Percentiles rank a stretch among this genome's conserved stretches.
phyloP scores from a whole-genome alignment of 64 coral and sea anemone species.

The Dendronephthya gigantea region DNA sequence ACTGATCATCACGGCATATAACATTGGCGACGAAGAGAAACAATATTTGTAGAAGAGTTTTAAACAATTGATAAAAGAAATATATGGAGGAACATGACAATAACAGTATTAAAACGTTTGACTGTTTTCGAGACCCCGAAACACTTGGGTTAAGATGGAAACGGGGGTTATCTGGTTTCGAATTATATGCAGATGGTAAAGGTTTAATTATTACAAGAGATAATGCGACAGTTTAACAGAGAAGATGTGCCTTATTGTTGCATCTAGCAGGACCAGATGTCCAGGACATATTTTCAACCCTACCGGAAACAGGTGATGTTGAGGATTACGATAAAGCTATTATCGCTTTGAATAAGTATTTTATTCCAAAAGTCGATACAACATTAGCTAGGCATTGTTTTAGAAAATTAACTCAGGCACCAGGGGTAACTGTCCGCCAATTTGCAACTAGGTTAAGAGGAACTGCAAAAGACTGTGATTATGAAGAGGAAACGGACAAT shows the following conservation, averaged over 20 bases:
- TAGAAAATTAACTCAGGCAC: neutral
- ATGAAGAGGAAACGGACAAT: neutral
- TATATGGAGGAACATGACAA: slow-evolving; percentile 23
- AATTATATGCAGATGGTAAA: slow-evolving; percentile 34
- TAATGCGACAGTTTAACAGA: slow-evolving; percentile 6
- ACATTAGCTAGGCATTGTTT: neutral
- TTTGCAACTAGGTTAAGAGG: neutral
- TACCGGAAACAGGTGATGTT: slow-evolving; percentile 2
- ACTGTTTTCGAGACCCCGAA: slow-evolving; percentile 32
- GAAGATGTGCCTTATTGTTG: neutral
- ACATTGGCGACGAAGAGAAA: slow-evolving; percentile 50
- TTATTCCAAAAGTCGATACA: slow-evolving; percentile 19
- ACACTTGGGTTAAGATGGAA: slow-evolving; percentile 28
- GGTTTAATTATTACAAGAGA: slow-evolving; percentile 22
- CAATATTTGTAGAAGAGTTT: neutral
- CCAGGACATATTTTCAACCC: slow-evolving; percentile 30
- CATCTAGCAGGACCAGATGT: slow-evolving; percentile 18
- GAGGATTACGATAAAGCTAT: slow-evolving; percentile 7
- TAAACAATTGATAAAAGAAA: slow-evolving; percentile 1
- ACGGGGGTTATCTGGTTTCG: slow-evolving; percentile 17
- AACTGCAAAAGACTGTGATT: neutral
- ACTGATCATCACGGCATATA: no score
- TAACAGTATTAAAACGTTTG: slow-evolving; percentile 26
- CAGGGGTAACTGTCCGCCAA: neutral
- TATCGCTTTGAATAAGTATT: slow-evolving; percentile 11